Evolutionary conservation across 2,797 vertebrate species (phyloP), one percentile per base, ranked within the genome.

Genomic region (Melanogrammus aeglefinus): DNA sequence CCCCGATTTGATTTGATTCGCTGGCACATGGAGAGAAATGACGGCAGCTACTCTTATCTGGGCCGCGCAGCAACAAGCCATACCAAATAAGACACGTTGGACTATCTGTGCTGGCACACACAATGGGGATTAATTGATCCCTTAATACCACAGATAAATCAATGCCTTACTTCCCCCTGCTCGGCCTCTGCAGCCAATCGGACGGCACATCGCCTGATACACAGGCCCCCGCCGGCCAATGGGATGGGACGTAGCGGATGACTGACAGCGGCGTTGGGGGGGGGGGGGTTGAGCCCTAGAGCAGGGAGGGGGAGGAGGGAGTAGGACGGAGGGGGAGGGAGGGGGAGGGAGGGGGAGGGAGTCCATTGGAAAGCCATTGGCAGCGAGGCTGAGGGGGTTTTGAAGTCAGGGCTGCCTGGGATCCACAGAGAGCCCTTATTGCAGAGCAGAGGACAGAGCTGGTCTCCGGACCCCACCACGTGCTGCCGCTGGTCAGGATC

Each of bases 41-140:
- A 91, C 83, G 88, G 90, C 85, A 88, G 84, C 86, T 73, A 90
- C 89, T 89, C 91, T 94, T 95, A 94, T 95, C 94, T 93, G 79
- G 80, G 83, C 87, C 76, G 16, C 89, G 90, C 94, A 94, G 94
- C 91, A 95, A 92, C 91, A 94, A 94, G 93, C 92, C 86, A 13
- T 93, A 91, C 87, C 92, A 90, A 93, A 94, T 93, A 91, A 94
- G 94, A 94, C 93, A 92, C 91, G 84, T 91, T 29, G 75, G 90
- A 91, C 93, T 93, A 95, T 95, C 93, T 93, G 92, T 93, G 91
- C 92, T 94, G 93, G 94, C 94, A 94, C 93, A 93, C 93, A 95
- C 93, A 95, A 95, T 93, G 85, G 93, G 94, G 94, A 94, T 95
- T 94, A 95, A 95, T 95, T 94, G 94, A 95, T 94, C 93, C 85